These are phyloP conservation scores for Gavia stellata DNA, from an alignment of 2,113 vertebrate genomes.

Conservation along the genomic window DNA sequence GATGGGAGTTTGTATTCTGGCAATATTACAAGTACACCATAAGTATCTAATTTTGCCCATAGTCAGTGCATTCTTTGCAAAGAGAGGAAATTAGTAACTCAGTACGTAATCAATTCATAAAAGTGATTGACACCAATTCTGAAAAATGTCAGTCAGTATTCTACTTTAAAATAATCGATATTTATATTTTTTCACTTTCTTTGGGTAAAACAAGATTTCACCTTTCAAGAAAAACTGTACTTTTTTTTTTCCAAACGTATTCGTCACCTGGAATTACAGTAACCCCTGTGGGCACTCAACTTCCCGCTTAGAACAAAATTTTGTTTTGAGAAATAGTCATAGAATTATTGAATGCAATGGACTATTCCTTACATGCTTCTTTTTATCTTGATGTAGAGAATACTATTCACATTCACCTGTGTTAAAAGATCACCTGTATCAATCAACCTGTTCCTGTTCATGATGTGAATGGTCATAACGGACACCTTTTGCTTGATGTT, in stretches of 20 bases:
- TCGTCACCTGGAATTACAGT: neutral
- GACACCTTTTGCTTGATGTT: neutral
- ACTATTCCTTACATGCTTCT: neutral
- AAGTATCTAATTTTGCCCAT: conserved; percentile 44
- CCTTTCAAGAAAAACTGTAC: neutral
- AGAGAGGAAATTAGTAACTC: conserved; percentile 60
- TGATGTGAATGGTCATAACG: neutral
- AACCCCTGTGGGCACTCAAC: neutral
- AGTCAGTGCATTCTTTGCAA: conserved; percentile 61
- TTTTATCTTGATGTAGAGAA: neutral
- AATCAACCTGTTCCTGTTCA: neutral
- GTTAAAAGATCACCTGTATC: neutral
- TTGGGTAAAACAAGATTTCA: neutral
- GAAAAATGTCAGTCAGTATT: neutral
- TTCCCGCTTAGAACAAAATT: neutral
- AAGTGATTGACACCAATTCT: conserved; percentile 1
- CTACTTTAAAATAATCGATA: neutral
- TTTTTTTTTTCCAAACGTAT: neutral
- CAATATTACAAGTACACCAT: conserved; percentile 14
- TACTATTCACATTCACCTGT: neutral
- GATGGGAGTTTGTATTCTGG: conserved; percentile 45
- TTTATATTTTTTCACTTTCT: neutral
- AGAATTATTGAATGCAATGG: neutral
- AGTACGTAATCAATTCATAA: neutral
- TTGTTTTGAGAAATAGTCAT: neutral